Percentiles rank a stretch among this genome's conserved stretches.
These are phyloP conservation scores for Siniperca undulata DNA, from an alignment of 2,797 vertebrate genomes.

Conservation along the genomic window DNA sequence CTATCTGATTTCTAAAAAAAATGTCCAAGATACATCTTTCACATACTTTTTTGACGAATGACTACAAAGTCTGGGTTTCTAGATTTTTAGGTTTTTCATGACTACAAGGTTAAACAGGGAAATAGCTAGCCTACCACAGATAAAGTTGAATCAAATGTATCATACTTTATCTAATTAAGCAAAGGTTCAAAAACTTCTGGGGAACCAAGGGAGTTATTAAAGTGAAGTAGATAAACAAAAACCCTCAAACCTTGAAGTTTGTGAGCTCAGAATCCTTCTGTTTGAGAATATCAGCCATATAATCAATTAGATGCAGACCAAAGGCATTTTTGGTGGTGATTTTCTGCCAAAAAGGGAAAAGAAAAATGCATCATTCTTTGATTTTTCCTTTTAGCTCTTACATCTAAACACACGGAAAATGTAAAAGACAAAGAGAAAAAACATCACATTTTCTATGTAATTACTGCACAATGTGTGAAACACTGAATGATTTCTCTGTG, in stretches of 20 bases:
- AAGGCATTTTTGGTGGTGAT: constrained; percentile 98
- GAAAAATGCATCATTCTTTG: background rate
- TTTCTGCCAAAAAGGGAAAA: constrained; percentile 87
- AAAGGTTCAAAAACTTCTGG: no score
- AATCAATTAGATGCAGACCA: constrained; percentile 96
- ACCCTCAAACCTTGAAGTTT: constrained; percentile 93
- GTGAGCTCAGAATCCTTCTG: constrained; percentile 91
- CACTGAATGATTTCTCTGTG: background rate
- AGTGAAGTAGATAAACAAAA: background rate
- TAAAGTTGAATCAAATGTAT: background rate
- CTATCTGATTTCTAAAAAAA: background rate
- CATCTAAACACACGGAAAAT: background rate
- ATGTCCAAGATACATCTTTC: background rate
- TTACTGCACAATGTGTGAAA: background rate
- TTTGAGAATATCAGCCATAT: constrained; percentile 94
- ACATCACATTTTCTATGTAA: background rate
- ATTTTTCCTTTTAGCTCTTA: background rate
- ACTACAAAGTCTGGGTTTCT: background rate
- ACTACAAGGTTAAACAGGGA: background rate
- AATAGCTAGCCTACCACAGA: background rate
- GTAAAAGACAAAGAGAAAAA: background rate
- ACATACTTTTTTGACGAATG: background rate
- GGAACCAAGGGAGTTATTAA: background rate
- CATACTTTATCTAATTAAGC: no score
- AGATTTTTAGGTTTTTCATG: constrained; percentile 1